phyloP scores from a whole-genome alignment of 2,888 invertebrate species.

The Mimas tiliae region DNA sequence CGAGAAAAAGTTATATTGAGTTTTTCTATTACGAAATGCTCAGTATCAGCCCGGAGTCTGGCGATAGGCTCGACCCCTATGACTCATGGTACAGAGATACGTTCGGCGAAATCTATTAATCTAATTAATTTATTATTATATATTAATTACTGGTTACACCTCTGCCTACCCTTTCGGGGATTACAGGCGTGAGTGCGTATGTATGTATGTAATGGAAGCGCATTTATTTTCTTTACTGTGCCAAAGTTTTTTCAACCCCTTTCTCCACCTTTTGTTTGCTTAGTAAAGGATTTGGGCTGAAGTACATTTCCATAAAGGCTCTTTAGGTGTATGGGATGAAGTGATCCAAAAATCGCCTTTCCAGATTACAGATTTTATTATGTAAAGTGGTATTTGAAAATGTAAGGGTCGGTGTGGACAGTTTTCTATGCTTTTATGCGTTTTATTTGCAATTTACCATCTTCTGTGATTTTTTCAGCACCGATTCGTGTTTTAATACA shows the following conservation, averaged over 20 bases:
- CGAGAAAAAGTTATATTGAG: too few relatives aligned
- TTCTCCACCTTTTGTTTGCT: conserved; percentile 47
- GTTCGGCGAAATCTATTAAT: too few relatives aligned
- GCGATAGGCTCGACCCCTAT: too few relatives aligned
- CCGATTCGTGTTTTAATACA: too few relatives aligned
- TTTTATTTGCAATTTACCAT: not conserved
- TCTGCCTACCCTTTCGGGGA: too few relatives aligned
- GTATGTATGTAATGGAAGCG: too few relatives aligned
- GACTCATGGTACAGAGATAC: too few relatives aligned
- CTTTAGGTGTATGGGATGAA: conserved; percentile 19
- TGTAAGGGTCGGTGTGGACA: not conserved
- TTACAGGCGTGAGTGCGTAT: too few relatives aligned
- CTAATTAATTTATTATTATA: too few relatives aligned
- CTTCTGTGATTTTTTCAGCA: not conserved
- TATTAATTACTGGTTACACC: too few relatives aligned
- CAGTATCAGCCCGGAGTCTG: too few relatives aligned
- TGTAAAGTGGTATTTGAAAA: conserved; percentile 25
- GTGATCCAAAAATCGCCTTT: conserved; percentile 28
- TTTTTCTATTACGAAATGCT: too few relatives aligned
- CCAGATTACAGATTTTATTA: conserved; percentile 24
- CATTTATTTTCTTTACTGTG: not conserved
- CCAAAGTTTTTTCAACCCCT: conserved; percentile 13
- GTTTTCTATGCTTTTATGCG: not conserved
- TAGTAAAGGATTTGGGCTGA: conserved; percentile 50
- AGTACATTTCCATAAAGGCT: conserved; percentile 55